phyloP scores from a whole-genome alignment of 2,797 vertebrate genomes.

The Loris lydekkerianus region DNA sequence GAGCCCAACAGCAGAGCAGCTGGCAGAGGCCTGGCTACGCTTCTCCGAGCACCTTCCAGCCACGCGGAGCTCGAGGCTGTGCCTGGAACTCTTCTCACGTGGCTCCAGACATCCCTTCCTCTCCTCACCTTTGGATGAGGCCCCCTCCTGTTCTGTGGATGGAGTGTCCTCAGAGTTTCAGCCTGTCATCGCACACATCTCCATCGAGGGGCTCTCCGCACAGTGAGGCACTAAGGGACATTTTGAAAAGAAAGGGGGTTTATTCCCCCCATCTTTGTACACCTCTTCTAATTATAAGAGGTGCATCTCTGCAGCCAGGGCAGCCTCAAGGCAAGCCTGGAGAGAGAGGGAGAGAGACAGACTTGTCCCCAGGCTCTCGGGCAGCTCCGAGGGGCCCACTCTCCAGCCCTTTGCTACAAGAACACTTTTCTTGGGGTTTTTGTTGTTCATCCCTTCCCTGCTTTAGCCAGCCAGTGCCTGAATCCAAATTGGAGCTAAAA shows the following conservation, averaged over 20 bases:
- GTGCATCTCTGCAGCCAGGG: neutral
- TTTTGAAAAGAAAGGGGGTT: neutral
- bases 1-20: neutral
- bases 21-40: neutral
- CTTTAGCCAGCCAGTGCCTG: neutral
- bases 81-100: neutral
- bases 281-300: neutral
- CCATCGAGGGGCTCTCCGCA: neutral
- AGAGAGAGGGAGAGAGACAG: neutral
- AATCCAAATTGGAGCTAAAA: no score
- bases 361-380: neutral
- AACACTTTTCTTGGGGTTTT: rapidly evolving
- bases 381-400: neutral
- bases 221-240: neutral
- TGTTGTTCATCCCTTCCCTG: no score
- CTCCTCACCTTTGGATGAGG: no score
- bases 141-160: neutral
- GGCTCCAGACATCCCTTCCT: no score
- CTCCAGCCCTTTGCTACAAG: neutral
- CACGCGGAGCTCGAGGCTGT: neutral
- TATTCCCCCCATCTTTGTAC: neutral
- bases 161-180: neutral
- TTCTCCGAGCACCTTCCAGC: neutral
- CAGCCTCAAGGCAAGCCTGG: neutral
- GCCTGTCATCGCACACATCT: neutral